phyloP scores from a whole-genome alignment of 2,797 vertebrate genomes.

The Coregonus ussuriensis region DNA sequence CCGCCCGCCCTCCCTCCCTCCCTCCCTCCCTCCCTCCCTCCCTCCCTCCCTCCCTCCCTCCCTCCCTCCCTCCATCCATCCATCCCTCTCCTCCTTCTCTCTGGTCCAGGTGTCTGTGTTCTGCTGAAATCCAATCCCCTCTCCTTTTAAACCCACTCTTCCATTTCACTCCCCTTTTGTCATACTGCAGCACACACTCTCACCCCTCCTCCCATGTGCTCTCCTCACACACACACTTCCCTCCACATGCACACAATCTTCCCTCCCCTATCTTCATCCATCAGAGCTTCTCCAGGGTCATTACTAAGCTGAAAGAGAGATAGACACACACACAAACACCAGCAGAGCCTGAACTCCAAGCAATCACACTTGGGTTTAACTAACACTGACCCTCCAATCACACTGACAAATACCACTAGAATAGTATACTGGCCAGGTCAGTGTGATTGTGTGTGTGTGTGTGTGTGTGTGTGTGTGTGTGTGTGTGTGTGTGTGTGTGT shows the following conservation, averaged over 20 bases:
- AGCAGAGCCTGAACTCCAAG: slow-evolving; percentile 15
- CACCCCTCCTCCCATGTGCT: not conserved
- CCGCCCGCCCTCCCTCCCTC: no score
- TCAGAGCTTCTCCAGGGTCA: not conserved
- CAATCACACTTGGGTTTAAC: not conserved
- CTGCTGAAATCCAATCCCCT: slow-evolving; percentile 71
- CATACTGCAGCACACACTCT: slow-evolving; percentile 66
- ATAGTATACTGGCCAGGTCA: not conserved
- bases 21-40: slow-evolving; percentile 15
- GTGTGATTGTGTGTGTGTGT: not conserved
- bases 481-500: no score
- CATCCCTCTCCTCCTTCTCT: not conserved
- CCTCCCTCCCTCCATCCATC: no score
- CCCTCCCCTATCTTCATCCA: not conserved
- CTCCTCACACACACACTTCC: not conserved
- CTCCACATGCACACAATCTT: not conserved
- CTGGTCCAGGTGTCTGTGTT: slow-evolving; percentile 63
- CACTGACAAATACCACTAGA: not conserved
- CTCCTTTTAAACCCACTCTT: slow-evolving; percentile 69
- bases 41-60: slow-evolving; percentile 8
- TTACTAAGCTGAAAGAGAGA: not conserved
- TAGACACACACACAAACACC: slow-evolving; percentile 4
- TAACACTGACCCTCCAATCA: not conserved
- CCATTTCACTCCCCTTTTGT: slow-evolving; percentile 73
- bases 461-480: no score